Percentiles rank a stretch among this genome's conserved stretches.
Evolutionary conservation across 2,888 invertebrate genomes (phyloP).

Genomic region (Brachynemurus nebulosus): DNA sequence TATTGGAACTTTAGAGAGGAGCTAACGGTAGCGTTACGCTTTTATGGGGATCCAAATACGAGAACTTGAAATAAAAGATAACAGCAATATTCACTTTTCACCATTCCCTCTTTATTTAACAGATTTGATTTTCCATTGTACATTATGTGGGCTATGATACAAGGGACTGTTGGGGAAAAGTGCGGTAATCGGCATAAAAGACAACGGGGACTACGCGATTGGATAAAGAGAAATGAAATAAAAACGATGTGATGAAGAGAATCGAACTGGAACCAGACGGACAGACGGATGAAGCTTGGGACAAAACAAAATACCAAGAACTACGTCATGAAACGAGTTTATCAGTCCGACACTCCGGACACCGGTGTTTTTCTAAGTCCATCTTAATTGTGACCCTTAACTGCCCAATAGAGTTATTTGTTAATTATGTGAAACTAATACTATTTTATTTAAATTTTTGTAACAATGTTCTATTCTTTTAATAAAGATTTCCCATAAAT

Average conservation of each 20-base stretch:
- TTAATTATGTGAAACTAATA: neutral
- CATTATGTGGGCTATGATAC: constrained; percentile 3
- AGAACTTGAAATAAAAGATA: constrained; percentile 3
- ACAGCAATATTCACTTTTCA: neutral
- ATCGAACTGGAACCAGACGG: constrained; percentile 5
- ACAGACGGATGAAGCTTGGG: constrained; percentile 5
- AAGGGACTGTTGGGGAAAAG: constrained; percentile 4
- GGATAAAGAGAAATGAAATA: constrained; percentile 7
- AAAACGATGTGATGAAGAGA: constrained; percentile 6
- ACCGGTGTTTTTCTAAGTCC: constrained; percentile 1
- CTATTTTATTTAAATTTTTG: too few relatives aligned
- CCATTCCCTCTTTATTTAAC: constrained; percentile 1
- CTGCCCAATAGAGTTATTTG: neutral
- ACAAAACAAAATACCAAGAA: constrained; percentile 7
- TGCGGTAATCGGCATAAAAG: constrained; percentile 5
- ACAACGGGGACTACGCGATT: constrained; percentile 1
- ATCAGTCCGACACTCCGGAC: neutral
- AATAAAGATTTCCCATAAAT: too few relatives aligned
- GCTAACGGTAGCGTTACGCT: constrained; percentile 4
- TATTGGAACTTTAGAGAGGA: constrained; percentile 6
- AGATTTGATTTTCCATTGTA: neutral
- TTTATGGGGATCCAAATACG: constrained; percentile 1
- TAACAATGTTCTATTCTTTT: too few relatives aligned
- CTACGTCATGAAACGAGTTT: neutral
- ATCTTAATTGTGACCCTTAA: neutral